Evolutionary conservation across 1,140 invertebrate species (phyloP), one percentile per base, ranked within the genome.

Genomic region (Eubasilissa regina): DNA sequence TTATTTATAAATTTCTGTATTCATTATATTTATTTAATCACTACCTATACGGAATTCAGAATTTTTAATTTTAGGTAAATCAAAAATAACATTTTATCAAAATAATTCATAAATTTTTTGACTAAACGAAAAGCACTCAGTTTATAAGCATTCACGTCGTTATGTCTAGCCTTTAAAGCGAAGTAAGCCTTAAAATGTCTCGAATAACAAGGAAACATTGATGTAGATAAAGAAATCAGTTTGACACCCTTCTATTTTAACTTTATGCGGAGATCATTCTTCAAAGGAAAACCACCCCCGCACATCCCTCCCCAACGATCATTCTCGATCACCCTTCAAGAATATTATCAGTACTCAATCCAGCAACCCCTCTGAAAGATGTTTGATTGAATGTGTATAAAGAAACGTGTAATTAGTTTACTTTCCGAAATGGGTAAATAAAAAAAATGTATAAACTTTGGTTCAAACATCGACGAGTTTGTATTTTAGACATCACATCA

Each of bases 181-280:
- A 7, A 10, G 25, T 21, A 62, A 62, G 25, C 58, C 68, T 72
- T 72, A 45, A 72, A 48, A 19, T 72, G 68, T 25, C 48, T 15
- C 47, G 15, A 72, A 72, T 53, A 53, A 15, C 19, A 62, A 21
- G 17, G 66, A 64, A 78, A 78, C 64, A 78, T 68, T 78, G 76
- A 78, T 55, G 64, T 35, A 78, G 76, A 78, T 78, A 78, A 78
- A 78, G 76, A 78, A 78, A 78, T 78, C 62, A 78, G 62, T 70
- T 72, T 78, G 76, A 78, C 76, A 78, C 76, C 76, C 76, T 64
- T 64, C 76, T 51, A 35, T 60, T 43, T 76, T 76, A 76, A 76
- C 56, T 77, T 77, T 64, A 47, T 11, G 47, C n/a, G 56, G 17
- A 66, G 47, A 77, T 58, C 75, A 77, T 66, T 76, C 75, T 76